Percentiles rank a stretch among this genome's conserved stretches.
Evolutionary conservation across 2,888 invertebrate species (phyloP).

Genomic region (Aspidapion aeneum): DNA sequence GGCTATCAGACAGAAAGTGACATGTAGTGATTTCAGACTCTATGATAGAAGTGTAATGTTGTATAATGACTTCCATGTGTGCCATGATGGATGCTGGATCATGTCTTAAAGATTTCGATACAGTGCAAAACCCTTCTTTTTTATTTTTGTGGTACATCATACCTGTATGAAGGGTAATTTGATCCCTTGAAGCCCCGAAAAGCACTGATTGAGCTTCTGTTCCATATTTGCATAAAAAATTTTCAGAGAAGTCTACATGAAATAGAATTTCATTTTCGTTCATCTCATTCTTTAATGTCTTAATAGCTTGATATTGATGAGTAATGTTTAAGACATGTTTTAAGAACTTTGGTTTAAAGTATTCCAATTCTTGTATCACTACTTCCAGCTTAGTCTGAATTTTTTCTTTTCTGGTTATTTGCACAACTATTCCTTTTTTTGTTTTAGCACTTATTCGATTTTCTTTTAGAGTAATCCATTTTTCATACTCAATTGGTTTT

Average conservation of each 20-base stretch:
- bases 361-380: neutral
- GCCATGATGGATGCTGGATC: slow-evolving; percentile 5
- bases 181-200: slow-evolving; percentile 34
- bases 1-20: slow-evolving; percentile 7
- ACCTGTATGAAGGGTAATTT: slow-evolving; percentile 37
- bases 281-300: slow-evolving; percentile 28
- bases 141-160: neutral
- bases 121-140: slow-evolving; percentile 4
- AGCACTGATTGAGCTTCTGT: slow-evolving; percentile 42
- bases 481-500: neutral
- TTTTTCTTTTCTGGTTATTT: slow-evolving; percentile 4
- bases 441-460: slow-evolving; percentile 9
- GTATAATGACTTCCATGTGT: slow-evolving; percentile 1
- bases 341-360: neutral
- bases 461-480: slow-evolving; percentile 9
- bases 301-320: neutral
- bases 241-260: slow-evolving; percentile 41
- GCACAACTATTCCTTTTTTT: slow-evolving; percentile 10
- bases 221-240: slow-evolving; percentile 29
- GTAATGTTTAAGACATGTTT: neutral
- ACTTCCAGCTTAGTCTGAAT: neutral
- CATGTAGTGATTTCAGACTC: neutral
- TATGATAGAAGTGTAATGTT: neutral
- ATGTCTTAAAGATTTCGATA: slow-evolving; percentile 5
- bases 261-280: slow-evolving; percentile 29